These are phyloP conservation scores for Rutilus rutilus DNA, from an alignment of 2,113 vertebrate species.

Conservation along the genomic window DNA sequence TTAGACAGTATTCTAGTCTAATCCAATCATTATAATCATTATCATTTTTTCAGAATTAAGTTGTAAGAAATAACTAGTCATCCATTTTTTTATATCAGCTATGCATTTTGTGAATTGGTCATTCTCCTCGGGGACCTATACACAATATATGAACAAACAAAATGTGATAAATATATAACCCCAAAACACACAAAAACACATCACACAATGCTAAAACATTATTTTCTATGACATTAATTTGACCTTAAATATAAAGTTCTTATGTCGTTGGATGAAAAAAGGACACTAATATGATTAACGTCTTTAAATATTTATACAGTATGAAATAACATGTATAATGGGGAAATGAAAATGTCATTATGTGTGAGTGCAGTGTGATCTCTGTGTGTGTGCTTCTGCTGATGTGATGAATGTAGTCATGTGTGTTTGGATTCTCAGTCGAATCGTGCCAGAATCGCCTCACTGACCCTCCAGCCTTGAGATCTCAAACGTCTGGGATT, in stretches of 20 bases:
- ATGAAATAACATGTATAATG: background rate
- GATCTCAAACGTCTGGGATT: slow-evolving; percentile 9
- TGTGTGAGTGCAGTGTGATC: background rate
- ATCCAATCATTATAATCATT: too few relatives aligned
- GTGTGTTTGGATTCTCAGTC: background rate
- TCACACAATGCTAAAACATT: background rate
- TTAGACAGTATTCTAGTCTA: too few relatives aligned
- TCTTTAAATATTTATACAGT: background rate
- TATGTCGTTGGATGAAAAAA: background rate
- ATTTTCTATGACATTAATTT: background rate
- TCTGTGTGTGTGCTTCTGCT: background rate
- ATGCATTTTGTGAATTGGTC: too few relatives aligned
- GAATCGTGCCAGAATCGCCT: background rate
- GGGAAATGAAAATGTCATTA: background rate
- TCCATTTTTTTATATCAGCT: too few relatives aligned
- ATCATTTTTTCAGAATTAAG: too few relatives aligned
- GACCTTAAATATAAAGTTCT: background rate
- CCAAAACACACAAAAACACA: too few relatives aligned
- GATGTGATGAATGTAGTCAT: background rate
- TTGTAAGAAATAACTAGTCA: too few relatives aligned
- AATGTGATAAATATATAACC: too few relatives aligned
- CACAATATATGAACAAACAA: too few relatives aligned
- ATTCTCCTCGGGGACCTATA: too few relatives aligned
- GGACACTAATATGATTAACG: background rate
- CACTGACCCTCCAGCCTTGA: background rate